Conservation (phyloP, 2,888 invertebrate species). For the Zelleria hepariella region DNA sequence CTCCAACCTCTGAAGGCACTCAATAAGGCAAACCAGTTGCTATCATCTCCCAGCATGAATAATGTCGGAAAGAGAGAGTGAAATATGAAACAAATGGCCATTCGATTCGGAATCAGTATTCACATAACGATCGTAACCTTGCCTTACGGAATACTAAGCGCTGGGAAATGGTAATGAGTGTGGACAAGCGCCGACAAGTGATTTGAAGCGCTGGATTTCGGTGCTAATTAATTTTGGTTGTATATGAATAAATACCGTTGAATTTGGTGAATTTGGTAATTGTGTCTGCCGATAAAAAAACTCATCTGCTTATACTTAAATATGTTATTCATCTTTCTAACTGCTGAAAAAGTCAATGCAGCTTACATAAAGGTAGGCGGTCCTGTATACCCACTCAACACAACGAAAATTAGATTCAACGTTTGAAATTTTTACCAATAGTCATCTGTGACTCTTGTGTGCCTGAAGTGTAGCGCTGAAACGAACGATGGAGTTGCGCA, state of each 20-base stretch:
- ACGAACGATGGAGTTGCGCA: not conserved
- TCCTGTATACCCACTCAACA: no score
- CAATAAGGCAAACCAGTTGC: not conserved
- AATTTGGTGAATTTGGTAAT: no score
- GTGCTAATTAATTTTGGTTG: no score
- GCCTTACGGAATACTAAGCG: not conserved
- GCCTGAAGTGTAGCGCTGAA: not conserved
- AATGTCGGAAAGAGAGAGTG: constrained; percentile 1
- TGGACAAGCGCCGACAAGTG: not conserved
- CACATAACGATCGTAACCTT: not conserved
- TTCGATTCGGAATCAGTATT: not conserved
- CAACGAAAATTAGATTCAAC: no score
- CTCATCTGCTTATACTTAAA: no score
- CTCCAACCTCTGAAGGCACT: not conserved
- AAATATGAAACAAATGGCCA: not conserved
- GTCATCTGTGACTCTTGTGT: no score
- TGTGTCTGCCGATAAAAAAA: no score
- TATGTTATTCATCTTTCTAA: no score
- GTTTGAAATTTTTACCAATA: no score
- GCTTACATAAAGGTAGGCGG: no score
- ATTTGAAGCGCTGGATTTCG: not conserved
- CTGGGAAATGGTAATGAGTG: not conserved
- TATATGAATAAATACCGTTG: no score
- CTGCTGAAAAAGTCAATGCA: no score
- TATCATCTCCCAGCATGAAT: not conserved